Percentiles rank a stretch among this genome's conserved stretches.
Evolutionary conservation across 2,888 invertebrate species (phyloP).

Genomic region (Poecilobothrus nobilitatus): DNA sequence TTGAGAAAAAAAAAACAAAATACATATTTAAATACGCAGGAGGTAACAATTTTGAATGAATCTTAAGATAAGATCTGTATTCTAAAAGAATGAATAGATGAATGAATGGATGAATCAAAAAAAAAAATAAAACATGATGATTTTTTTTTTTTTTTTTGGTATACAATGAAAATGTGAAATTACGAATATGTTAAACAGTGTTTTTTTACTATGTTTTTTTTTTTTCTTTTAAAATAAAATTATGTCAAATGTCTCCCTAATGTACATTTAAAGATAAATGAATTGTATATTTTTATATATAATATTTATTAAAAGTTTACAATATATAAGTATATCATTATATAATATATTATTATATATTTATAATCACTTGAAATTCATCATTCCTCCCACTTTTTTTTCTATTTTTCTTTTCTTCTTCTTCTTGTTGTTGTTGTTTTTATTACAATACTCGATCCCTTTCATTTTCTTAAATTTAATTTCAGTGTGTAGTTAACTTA

Average conservation of each 20-base stretch:
- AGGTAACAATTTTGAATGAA: no score
- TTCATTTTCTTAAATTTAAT: not conserved
- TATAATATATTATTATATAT: not conserved
- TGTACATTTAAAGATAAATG: slow-evolving; percentile 4
- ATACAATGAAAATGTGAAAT: not conserved
- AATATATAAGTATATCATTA: no score
- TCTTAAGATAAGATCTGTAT: no score
- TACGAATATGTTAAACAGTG: not conserved
- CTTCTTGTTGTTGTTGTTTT: no score
- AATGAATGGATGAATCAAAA: no score
- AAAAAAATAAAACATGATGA: no score
- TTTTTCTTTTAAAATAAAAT: not conserved
- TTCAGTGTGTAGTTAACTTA: not conserved
- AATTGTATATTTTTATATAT: not conserved
- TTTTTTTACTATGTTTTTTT: not conserved
- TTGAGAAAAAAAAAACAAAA: no score
- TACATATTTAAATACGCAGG: no score
- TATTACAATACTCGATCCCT: not conserved
- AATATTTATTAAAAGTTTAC: no score
- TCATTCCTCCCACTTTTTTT: not conserved
- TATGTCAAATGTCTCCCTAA: slow-evolving; percentile 6
- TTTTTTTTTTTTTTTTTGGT: not conserved
- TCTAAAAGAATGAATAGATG: no score
- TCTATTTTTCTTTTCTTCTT: no score
- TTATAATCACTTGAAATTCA: not conserved